Evolutionary conservation across 2,797 vertebrate species (phyloP), one percentile per base, ranked within the genome.

Genomic region (Danio tinwini): DNA sequence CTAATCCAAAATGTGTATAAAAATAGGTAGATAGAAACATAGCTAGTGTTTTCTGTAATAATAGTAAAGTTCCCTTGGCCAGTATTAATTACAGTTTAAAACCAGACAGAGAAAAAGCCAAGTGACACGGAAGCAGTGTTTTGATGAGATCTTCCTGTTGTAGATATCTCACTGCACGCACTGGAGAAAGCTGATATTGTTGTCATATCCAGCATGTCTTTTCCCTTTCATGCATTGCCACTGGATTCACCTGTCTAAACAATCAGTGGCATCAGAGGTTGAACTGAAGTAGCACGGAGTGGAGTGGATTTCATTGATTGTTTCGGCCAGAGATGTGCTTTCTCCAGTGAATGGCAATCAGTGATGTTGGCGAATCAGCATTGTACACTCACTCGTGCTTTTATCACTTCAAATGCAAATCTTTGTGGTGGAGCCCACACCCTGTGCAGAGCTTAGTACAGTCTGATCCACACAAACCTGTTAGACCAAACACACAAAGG

Each of bases 111-210:
- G n/a, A 29, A 53, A 64, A 74, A 75, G 56, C 29, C 50, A 78
- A 62, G n/a, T 58, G 67, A 58, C 58, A 67, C 84, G 59, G 61
- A 67, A 74, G 59, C 56, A 71, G 63, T 21, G 81, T 49, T 77
- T 13, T 68, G 70, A 17, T 7, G 40, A 55, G 52, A 81, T 76
- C 78, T 89, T 91, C 88, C 86, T 88, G 83, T 70, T 83, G 64
- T 75, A 84, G 86, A 86, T 88, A 42, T 73, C 42, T 87, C 84
- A 83, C 88, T 85, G 81, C 21, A 19, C 56, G 45, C 29, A 16
- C 14, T 59, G 47, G 47, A 76, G 76, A 79, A 76, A 80, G 55
- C 40, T 14, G 8, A 5, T 79, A 42, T 65, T 76, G 17, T 78
- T 83, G 61, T 44, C 37, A 55, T 69, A 55, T 58, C 19, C 29